A percentile compares a stretch with the other conserved stretches of the same genome.
Conservation (phyloP, 2,797 vertebrate genomes). For the Neomorphus geoffroyi region DNA sequence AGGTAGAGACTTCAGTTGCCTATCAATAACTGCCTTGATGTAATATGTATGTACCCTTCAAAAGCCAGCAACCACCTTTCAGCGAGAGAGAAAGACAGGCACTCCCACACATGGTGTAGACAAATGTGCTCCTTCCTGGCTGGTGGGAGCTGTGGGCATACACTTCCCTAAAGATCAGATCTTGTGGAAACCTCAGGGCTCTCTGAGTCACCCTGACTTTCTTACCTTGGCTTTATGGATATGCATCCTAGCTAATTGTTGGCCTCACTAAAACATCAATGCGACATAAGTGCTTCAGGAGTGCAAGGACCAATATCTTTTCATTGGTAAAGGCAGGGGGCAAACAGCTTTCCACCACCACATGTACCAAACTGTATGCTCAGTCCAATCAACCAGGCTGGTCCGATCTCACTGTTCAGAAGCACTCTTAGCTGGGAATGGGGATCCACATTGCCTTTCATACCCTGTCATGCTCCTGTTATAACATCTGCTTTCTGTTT, state of each 20-base stretch:
- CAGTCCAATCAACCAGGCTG: not conserved
- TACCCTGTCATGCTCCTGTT: not conserved
- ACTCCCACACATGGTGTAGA: not conserved
- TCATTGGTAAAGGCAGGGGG: not conserved
- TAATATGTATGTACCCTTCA: not conserved
- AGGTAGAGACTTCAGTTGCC: not conserved
- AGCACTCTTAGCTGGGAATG: not conserved
- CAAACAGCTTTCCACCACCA: not conserved
- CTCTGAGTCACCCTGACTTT: not conserved
- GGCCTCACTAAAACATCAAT: not conserved
- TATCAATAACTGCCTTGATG: not conserved
- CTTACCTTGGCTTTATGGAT: not conserved
- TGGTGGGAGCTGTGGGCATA: not conserved
- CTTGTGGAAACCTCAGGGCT: fast-evolving
- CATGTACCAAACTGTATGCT: not conserved
- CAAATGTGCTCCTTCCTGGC: not conserved
- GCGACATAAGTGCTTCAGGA: not conserved
- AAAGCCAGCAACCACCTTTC: not conserved
- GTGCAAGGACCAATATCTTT: not conserved
- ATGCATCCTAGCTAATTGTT: not conserved
- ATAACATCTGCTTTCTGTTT: not conserved
- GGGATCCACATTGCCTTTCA: not conserved
- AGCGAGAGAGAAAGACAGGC: not conserved
- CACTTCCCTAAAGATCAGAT: not conserved
- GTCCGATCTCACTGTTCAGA: not conserved